Evolutionary conservation across 2,888 invertebrate genomes (phyloP).

Genomic region (Spodoptera exigua): DNA sequence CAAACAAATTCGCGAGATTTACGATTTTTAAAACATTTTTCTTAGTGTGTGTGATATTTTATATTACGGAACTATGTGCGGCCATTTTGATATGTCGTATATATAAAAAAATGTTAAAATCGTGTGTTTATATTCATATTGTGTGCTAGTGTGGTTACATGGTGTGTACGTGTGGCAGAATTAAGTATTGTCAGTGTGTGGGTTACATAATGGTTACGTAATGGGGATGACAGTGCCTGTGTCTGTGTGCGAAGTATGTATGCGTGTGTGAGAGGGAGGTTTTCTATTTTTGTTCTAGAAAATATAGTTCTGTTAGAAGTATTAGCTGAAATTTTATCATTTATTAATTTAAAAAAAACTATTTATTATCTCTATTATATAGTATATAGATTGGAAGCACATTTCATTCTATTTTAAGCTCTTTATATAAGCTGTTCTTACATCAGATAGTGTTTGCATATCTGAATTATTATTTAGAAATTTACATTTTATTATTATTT

Average conservation of each 20-base stretch:
- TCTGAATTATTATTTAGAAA: no score
- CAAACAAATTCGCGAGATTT: slow-evolving; percentile 48
- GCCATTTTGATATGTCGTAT: slow-evolving; percentile 13
- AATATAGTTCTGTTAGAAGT: no score
- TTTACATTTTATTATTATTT: no score
- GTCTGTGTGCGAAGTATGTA: slow-evolving; percentile 36
- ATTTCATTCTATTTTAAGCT: no score
- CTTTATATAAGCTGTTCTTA: no score
- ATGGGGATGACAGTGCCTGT: slow-evolving; percentile 56
- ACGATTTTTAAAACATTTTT: slow-evolving; percentile 34
- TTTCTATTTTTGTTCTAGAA: slow-evolving; percentile 3
- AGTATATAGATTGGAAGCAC: no score
- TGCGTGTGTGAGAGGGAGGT: slow-evolving; percentile 60
- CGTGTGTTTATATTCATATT: slow-evolving; percentile 36
- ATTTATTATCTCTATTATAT: no score
- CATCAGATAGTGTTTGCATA: no score
- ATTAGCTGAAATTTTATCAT: no score
- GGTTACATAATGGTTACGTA: slow-evolving; percentile 62
- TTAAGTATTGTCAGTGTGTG: slow-evolving; percentile 16
- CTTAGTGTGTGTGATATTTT: slow-evolving; percentile 46
- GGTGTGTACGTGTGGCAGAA: slow-evolving; percentile 19
- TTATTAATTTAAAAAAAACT: no score
- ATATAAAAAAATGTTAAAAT: slow-evolving; percentile 6
- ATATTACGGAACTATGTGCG: slow-evolving; percentile 5
- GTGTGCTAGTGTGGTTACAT: slow-evolving; percentile 47